These are phyloP conservation scores for Amblyopsis rosae DNA, from an alignment of 2,113 vertebrate species.

Conservation along the genomic window DNA sequence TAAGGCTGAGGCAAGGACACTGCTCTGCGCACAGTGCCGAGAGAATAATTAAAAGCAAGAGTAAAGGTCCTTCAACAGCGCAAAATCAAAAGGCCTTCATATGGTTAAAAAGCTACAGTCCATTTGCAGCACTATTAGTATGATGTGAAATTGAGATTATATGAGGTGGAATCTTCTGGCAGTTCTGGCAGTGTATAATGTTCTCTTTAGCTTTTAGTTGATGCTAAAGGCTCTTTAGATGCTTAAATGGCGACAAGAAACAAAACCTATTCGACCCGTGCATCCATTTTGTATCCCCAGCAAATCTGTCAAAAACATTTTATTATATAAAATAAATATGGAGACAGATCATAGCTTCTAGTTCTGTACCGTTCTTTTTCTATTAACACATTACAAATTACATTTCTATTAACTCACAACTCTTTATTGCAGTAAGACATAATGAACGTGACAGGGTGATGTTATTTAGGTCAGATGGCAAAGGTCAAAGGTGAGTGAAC, in stretches of 20 bases:
- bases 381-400: too few relatives aligned
- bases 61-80: constrained; percentile 39
- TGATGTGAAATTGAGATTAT: not conserved
- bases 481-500: constrained; percentile 3
- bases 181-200: not conserved
- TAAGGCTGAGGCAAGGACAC: constrained; percentile 42
- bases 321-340: too few relatives aligned
- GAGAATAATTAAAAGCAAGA: constrained; percentile 36
- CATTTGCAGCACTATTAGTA: constrained; percentile 7
- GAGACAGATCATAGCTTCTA: too few relatives aligned
- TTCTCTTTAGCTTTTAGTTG: not conserved
- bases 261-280: too few relatives aligned
- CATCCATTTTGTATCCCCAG: too few relatives aligned
- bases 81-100: constrained; percentile 24
- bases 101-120: constrained; percentile 22
- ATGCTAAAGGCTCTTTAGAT: not conserved
- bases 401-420: too few relatives aligned
- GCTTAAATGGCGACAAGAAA: too few relatives aligned
- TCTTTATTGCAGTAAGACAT: not conserved
- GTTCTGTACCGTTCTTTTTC: too few relatives aligned
- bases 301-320: too few relatives aligned
- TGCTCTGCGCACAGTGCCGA: constrained; percentile 16
- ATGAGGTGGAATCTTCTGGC: constrained; percentile 1
- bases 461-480: not conserved
- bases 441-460: not conserved